A percentile compares a stretch with the other conserved stretches of the same genome.
phyloP scores from a whole-genome alignment of 2,797 vertebrate species.

The Phoebastria nigripes region DNA sequence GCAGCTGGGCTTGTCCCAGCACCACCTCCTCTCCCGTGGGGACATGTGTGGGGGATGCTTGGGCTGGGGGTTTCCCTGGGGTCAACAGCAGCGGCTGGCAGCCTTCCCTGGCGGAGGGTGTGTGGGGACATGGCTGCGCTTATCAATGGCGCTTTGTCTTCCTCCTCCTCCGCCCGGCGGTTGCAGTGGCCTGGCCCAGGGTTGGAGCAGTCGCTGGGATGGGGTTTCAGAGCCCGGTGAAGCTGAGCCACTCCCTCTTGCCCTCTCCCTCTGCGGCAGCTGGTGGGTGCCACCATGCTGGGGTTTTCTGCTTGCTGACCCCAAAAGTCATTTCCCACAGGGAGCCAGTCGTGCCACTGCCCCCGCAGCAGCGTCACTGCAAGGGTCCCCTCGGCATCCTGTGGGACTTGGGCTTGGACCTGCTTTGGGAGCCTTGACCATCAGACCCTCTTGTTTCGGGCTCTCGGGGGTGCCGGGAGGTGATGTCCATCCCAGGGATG shows the following conservation, averaged over 20 bases:
- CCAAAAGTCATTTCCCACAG: neutral
- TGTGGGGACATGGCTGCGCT: neutral
- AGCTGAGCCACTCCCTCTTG: neutral
- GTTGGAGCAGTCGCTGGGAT: rapidly evolving
- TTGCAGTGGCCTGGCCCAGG: neutral
- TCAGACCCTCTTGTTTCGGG: neutral
- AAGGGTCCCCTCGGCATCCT: neutral
- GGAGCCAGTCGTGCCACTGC: neutral
- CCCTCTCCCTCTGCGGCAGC: neutral
- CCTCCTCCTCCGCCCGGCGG: neutral
- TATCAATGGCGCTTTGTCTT: slow-evolving; percentile 43
- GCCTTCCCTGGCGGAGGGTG: neutral
- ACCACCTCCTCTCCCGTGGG: neutral
- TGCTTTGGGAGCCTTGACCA: neutral
- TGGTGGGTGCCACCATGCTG: rapidly evolving
- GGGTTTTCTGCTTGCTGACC: neutral
- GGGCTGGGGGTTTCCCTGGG: neutral
- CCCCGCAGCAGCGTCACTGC: rapidly evolving
- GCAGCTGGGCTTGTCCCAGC: neutral
- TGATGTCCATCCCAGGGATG: too few relatives aligned
- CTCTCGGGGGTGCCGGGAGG: neutral
- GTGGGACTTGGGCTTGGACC: rapidly evolving
- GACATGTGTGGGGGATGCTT: neutral
- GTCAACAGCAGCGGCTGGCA: neutral
- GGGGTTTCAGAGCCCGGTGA: neutral